Evolutionary conservation across 2,888 invertebrate genomes (phyloP), one percentile per base, ranked within the genome.

Genomic region (Tachina fera): DNA sequence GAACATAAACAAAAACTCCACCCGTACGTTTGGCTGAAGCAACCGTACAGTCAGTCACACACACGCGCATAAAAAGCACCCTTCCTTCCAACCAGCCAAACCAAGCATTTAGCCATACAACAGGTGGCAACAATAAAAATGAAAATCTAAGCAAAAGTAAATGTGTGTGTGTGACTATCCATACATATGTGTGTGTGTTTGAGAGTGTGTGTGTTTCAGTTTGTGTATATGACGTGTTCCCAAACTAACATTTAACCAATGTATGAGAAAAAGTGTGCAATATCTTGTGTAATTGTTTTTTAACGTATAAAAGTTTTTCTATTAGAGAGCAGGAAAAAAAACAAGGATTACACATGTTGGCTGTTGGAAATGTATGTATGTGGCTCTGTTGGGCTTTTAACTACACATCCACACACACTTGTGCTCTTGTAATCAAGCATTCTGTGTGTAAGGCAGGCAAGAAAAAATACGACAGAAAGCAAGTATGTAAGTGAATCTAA

Each of bases 1-100:
- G 70, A 85, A 85, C 78, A 78, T 78, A 68, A 82, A 85, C 81
- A 82, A 85, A 87, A 82, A 74, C 74, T 68, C 74, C 68, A 71
- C 75, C 53, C 68, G 53, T 65, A 49, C 58, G 63, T 58, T 47
- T 41, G 68, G 81, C 45, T 75, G 65, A 31, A 58, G 61, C 68
- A 51, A 56, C 43, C 45, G 47, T 0, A 39, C 19, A 9, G 1
- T 39, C 70, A 70, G 31, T 53, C 63, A 74, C 22, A 41, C n/a
- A 74, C n/a, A 58, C n/a, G 41, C 9, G 43, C 77, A 53, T 11
- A 43, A 49, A 22, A 49, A 16, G 22, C 22, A 45, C 63, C 53
- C n/a, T 77, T 74, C 49, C 61, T 56, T 53, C 60, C 43, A 77
- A 31, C 76, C 45, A 61, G 3, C 51, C 51, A 68, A 47, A 9